A percentile compares a stretch with the other conserved stretches of the same genome.
Conservation (phyloP, 1,140 invertebrate species). For the Anastatus disparis region DNA sequence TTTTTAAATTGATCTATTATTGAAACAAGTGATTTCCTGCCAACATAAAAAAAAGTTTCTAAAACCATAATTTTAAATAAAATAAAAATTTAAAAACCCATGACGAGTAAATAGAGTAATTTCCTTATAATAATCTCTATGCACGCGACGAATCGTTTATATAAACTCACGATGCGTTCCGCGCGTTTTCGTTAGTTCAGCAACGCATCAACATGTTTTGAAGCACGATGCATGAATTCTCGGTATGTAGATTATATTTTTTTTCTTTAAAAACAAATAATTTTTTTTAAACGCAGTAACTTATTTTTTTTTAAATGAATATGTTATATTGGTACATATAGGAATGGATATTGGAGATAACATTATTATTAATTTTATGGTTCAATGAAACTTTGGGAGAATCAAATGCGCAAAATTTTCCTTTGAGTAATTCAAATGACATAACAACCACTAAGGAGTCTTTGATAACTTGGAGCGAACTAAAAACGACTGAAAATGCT, state of each 20-base stretch:
- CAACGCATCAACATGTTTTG: constrained; percentile 16
- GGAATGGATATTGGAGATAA: constrained; percentile 6
- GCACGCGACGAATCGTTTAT: not conserved
- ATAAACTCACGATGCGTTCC: not conserved
- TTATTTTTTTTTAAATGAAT: too few relatives aligned
- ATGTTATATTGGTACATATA: too few relatives aligned
- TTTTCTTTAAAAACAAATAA: not conserved
- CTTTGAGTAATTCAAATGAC: constrained; percentile 6
- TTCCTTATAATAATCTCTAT: not conserved
- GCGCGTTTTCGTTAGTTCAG: not conserved
- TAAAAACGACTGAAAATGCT: not conserved
- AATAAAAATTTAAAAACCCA: not conserved
- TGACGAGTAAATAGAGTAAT: constrained; percentile 34
- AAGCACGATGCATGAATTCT: constrained; percentile 29
- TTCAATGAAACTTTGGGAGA: not conserved
- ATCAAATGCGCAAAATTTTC: not conserved
- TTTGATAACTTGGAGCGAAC: not conserved
- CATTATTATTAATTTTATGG: constrained; percentile 12
- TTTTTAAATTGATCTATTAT: not conserved
- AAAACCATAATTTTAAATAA: not conserved
- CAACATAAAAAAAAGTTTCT: not conserved
- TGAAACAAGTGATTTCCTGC: not conserved
- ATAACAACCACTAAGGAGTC: not conserved
- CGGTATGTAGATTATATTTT: constrained; percentile 19
- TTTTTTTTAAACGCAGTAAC: too few relatives aligned